Percentiles rank a stretch among this genome's conserved stretches.
Evolutionary conservation across 2,888 invertebrate genomes (phyloP).

Genomic region (Sycophila texana): DNA sequence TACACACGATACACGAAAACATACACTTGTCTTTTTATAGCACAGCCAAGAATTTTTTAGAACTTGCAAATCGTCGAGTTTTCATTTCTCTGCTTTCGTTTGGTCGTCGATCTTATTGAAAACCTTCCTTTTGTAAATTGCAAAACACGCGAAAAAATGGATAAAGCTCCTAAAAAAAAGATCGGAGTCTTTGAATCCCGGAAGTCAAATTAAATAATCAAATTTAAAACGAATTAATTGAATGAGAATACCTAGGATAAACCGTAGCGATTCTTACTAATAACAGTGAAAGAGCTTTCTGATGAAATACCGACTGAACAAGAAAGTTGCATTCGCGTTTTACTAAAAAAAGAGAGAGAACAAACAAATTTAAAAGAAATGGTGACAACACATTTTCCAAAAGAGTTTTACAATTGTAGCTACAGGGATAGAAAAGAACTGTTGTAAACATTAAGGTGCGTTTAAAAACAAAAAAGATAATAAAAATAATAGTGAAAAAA

Average conservation of each 20-base stretch:
- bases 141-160: background rate
- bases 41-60: constrained; percentile 48
- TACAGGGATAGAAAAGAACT: constrained; percentile 52
- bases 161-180: constrained; percentile 14
- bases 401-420: constrained; percentile 22
- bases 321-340: constrained; percentile 53
- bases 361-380: constrained; percentile 11
- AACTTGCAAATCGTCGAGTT: constrained; percentile 42
- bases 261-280: constrained; percentile 26
- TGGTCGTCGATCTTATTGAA: background rate
- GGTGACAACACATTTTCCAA: constrained; percentile 46
- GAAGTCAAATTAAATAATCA: constrained; percentile 6
- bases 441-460: constrained; percentile 52
- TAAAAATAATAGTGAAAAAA: constrained; percentile 28
- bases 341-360: constrained; percentile 23
- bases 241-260: constrained; percentile 12
- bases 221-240: constrained; percentile 22
- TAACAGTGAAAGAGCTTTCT: constrained; percentile 46
- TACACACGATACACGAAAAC: constrained; percentile 52
- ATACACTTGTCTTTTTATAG: constrained; percentile 48
- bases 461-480: constrained; percentile 47
- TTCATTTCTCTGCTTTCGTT: constrained; percentile 23
- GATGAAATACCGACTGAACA: constrained; percentile 48
- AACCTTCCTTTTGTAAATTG: background rate
- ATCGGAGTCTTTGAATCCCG: constrained; percentile 25